Percentiles rank a stretch among this genome's conserved stretches.
Conservation (phyloP, 2,797 vertebrate genomes). For the Caiman crocodilus region DNA sequence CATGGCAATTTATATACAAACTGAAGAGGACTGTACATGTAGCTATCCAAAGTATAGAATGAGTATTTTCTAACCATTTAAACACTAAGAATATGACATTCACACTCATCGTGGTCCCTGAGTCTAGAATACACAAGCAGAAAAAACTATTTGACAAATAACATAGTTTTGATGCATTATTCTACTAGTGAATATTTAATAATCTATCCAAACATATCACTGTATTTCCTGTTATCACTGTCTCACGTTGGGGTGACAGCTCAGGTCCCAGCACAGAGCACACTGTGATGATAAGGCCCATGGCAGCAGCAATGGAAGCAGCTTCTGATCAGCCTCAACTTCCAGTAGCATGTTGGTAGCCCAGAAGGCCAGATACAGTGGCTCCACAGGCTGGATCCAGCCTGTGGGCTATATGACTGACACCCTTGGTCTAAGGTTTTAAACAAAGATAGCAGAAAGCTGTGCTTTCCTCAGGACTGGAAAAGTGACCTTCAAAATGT, state of each 20-base stretch:
- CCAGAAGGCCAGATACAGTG: background rate
- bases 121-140: conserved; percentile 30
- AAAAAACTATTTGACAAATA: conserved; percentile 33
- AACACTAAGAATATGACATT: conserved; percentile 16
- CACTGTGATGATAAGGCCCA: too few species aligned
- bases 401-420: too few species aligned
- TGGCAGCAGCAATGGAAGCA: too few species aligned
- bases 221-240: too few species aligned
- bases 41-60: conserved; percentile 50
- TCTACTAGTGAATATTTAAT: background rate
- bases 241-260: too few species aligned
- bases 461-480: background rate
- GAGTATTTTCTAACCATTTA: conserved; percentile 43
- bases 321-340: too few species aligned
- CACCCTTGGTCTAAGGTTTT: rapidly evolving
- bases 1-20: conserved; percentile 38
- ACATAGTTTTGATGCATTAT: conserved; percentile 1
- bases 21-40: conserved; percentile 16
- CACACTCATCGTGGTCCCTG: conserved; percentile 16
- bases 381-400: background rate
- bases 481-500: conserved; percentile 13
- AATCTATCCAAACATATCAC: background rate
- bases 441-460: background rate
- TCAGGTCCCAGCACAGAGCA: too few species aligned
- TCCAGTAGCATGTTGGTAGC: too few species aligned